Evolutionary conservation across 2,113 vertebrate species (phyloP), one percentile per base, ranked within the genome.

Genomic region (Rhabdomys dilectus): DNA sequence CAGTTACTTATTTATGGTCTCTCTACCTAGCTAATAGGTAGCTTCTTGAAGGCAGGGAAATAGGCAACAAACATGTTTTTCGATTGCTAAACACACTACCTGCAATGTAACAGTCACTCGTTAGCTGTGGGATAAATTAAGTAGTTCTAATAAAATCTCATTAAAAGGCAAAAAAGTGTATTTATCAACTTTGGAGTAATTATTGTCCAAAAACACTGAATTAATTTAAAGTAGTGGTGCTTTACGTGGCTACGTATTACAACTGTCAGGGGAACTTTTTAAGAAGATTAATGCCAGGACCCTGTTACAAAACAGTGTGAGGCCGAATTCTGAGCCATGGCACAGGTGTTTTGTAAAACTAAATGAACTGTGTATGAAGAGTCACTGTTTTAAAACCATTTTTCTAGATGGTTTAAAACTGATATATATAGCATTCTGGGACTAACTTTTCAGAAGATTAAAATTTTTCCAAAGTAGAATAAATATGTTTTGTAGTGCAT

Each of bases 1-100:
- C 91, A 95, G 91, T 97, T 97, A 95, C 80, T 97, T 96, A 95
- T 97, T 97, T 96, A 96, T 95, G 95, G 13, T 93, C 94, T 93
- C 51, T 56, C 82, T 80, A 53, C 78, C 80, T 91, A 86, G 76
- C 24, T 93, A 96, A 94, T 56, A 94, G 86, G 91, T 81, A 97
- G 85, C 96, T 96, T 96, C 94, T 92, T 96, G 97, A 96, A 82
- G 97, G 88, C 94, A 95, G 76, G 93, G 48, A n/a, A 77, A 88
- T 48, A 15, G 88, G 76, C 82, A 64, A 81, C 82, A 85, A 17
- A 75, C 89, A 94, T 91, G 90, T 95, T 93, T 95, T 94, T 97
- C 45, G 36, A 22, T 84, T 68, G 68, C 39, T 92, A 92, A 84
- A 78, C 84, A 92, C 16, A 51, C 84, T 66, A 42, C 64, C 64